Evolutionary conservation across 1,140 invertebrate genomes (phyloP), one percentile per base, ranked within the genome.

Genomic region (Drosophila ananassae): DNA sequence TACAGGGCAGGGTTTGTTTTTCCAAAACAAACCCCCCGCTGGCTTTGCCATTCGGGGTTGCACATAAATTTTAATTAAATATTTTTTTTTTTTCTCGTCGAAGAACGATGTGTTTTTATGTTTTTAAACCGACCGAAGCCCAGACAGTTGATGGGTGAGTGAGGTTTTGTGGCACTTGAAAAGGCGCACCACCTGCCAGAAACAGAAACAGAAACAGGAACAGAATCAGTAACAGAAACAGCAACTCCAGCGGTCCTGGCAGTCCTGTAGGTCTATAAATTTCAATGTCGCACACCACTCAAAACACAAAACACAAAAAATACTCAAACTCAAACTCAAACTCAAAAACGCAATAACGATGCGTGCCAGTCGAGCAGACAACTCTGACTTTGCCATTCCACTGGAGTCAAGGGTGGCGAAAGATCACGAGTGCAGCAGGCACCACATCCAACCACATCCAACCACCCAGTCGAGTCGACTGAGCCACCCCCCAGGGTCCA

Each of bases 31-130:
- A 22, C 17, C 44, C 17, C 79, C 53, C 72, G 55, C 60, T 52
- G 63, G 39, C 55, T 60, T 37, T 37, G 34, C 34, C 34, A 37
- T 44, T 55, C 25, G 69, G 81, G 81, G 81, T 87, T 89, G 76
- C 63, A 78, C 79, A 87, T 87, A 89, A 87, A 89, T 87, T 87
- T 87, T 87, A 87, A 87, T 87, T 89, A 87, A 87, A 87, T 89
- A 87, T 89, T 89, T 89, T 76, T 82, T 76, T 82, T 47, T 22
- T 44, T n/a, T 59, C 60, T 50, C 37, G 79, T 63, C 58, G 61
- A 51, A 53, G 55, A 55, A 51, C 58, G 55, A 55, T 52, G 59
- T 46, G 52, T 60, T 55, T 56, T 48, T 47, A 41, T 50, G n/a
- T 44, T 69, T 67, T 62, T 30, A 22, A 56, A 58, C 25, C 25